Base-by-base conservation (phyloP, 2,797 vertebrate species). In the Catostomus latipinnis region DNA sequence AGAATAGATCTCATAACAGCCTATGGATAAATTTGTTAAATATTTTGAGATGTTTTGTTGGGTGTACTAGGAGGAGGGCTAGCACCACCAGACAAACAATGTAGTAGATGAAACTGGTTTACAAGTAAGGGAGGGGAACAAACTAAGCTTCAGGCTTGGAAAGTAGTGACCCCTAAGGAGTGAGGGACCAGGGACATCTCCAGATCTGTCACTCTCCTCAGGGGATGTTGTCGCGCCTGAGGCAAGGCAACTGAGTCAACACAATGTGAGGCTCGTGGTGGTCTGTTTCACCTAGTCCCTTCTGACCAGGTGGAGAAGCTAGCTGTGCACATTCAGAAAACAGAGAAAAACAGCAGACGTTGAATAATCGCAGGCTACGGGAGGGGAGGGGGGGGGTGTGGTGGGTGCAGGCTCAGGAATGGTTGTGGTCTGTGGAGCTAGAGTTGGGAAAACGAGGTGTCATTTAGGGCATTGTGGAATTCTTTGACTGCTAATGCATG, bases 171-270 rank as follows among this genome's bases (percentile, higher is more conserved):
- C 87, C 66, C 68, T 11, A 71, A 82, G 49, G 83, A 76, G 84
- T 76, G 83, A 74, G 78, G 65, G 74, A 77, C 60, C 69, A 66
- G 87, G 83, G 83, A 48, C 34, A 66, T 87, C 87, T 88, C 52
- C 80, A 81, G 85, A 83, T 84, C 60, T 53, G 84, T 84, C 86
- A 83, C 84, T 90, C 90, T 91, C 91, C 86, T 91, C 86, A 76
- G 90, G 89, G 88, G 85, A 89, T 91, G 90, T 91, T 90, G 87
- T 92, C 86, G 45, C 84, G 91, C 90, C 90, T 89, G 83, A 2
- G 90, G 90, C 82, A 74, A 92, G 89, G 85, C 91, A 94, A 92
- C 91, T 92, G 91, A 89, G 88, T 92, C 91, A 93, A 92, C 91
- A 92, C 71, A 9, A 58, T 78, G 81, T 71, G 78, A 74, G 83